Conservation (phyloP, 1,140 invertebrate genomes). For the Drosophila lowei region DNA sequence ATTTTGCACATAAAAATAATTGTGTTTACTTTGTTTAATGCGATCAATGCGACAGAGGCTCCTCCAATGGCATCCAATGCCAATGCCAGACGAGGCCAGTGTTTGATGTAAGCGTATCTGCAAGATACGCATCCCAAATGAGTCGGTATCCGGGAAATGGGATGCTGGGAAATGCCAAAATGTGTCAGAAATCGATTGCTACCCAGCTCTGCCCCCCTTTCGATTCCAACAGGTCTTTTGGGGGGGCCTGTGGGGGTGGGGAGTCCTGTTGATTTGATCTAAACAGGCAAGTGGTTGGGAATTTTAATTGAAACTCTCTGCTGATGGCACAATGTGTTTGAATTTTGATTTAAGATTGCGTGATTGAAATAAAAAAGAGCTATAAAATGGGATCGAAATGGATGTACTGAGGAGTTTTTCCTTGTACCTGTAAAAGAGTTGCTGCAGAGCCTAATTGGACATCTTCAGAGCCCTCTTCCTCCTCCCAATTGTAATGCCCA, state of each 20-base stretch:
- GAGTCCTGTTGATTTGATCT: constrained; percentile 31
- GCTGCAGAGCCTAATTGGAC: too few species aligned
- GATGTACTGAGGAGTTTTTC: too few species aligned
- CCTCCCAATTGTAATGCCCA: too few species aligned
- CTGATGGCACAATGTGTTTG: constrained; percentile 18
- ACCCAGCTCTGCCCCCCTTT: background rate
- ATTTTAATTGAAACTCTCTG: constrained; percentile 32
- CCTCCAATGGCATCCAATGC: background rate
- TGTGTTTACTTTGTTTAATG: constrained; percentile 77
- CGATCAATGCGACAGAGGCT: constrained; percentile 56
- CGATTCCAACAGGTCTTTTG: constrained; percentile 36
- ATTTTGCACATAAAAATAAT: constrained; percentile 72
- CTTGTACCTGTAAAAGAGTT: too few species aligned
- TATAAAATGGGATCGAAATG: too few species aligned
- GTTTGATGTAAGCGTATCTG: constrained; percentile 43
- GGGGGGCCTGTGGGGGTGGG: background rate
- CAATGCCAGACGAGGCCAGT: background rate
- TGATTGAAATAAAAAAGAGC: background rate
- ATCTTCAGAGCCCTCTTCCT: background rate
- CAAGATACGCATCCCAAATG: constrained; percentile 35
- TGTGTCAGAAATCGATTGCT: constrained; percentile 47
- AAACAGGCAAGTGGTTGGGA: constrained; percentile 25
- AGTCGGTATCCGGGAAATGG: constrained; percentile 7
- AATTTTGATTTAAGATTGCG: constrained; percentile 24
- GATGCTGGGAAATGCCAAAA: constrained; percentile 37